Percentiles rank a stretch among this genome's conserved stretches.
Conservation (phyloP, 2,888 invertebrate species). For the Conus canariensis region DNA sequence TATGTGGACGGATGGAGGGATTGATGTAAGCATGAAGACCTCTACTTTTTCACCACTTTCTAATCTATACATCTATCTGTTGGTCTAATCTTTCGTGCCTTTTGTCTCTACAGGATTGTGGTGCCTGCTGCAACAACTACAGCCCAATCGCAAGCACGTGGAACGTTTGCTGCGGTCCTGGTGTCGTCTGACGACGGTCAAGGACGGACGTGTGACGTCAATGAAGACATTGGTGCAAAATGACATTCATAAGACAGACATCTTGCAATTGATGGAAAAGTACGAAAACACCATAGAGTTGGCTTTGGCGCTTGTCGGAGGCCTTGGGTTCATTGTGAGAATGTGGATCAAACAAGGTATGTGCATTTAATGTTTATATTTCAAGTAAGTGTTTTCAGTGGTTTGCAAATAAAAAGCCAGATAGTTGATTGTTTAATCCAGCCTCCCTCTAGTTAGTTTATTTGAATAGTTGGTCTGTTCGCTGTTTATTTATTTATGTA, state of each 20-base stretch:
- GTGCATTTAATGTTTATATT: neutral
- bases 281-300: constrained; percentile 71
- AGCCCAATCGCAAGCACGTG: constrained; percentile 60
- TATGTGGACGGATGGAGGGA: too few species aligned
- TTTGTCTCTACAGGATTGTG: constrained; percentile 48
- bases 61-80: too few species aligned
- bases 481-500: too few species aligned
- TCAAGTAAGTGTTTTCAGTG: too few species aligned
- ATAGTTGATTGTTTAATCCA: too few species aligned
- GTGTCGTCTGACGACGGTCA: constrained; percentile 58
- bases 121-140: constrained; percentile 51
- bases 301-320: constrained; percentile 68
- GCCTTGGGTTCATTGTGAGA: constrained; percentile 65
- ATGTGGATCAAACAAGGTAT: constrained; percentile 68
- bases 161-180: constrained; percentile 55
- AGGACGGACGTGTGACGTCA: constrained; percentile 63
- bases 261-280: constrained; percentile 61
- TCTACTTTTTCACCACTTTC: too few species aligned
- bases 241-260: constrained; percentile 63
- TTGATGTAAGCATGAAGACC: too few species aligned
- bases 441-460: too few species aligned
- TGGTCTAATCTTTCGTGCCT: too few species aligned
- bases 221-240: constrained; percentile 61
- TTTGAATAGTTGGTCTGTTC: too few species aligned
- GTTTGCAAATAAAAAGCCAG: too few species aligned